Evolutionary conservation across 2,113 vertebrate species (phyloP), one percentile per base, ranked within the genome.

Genomic region (Tursiops truncatus): DNA sequence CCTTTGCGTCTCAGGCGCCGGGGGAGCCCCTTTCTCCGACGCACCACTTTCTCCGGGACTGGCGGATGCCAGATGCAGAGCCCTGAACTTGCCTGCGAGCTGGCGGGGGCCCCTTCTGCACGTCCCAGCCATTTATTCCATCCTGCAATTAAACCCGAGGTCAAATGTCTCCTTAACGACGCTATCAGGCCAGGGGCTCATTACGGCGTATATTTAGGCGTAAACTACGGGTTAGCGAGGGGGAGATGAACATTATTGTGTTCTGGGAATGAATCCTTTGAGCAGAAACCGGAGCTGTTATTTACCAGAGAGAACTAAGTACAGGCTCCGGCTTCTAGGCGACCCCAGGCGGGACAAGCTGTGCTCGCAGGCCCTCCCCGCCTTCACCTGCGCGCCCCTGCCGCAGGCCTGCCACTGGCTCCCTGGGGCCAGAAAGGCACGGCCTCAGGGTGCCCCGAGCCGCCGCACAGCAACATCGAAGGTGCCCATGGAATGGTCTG

Each of bases 171-270:
- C 91, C 97, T 87, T 96, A 97, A 63, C 77, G 28, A 47, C 0
- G 2, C 81, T 97, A 95, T 98, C 98, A 98, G 98, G 95, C 96
- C 94, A 25, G 96, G 0, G 85, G 70, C n/a, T 98, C 96, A 92
- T 97, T 97, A 20, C 0, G 92, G 93, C 36, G 15, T 97, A 91
- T 97, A 94, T 92, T 98, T 97, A 98, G 97, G 98, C 96, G 33
- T 60, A n/a, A 98, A 98, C 60, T 85, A 94, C 10, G 74, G 81
- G 74, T 73, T n/a, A 44, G 74, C 2, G 0, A 97, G 91, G 31
- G 91, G 70, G 84, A 97, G 87, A 93, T 95, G 90, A 21, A 98
- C 98, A 98, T 98, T 73, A 95, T 68, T 87, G 65, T 83, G 89
- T 94, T 97, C 94, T 84, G 93, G 97, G 87, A 92, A 91, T 97